These are phyloP conservation scores for Hippocampus guttulatus DNA, from an alignment of 2,113 vertebrate genomes.

Conservation along the genomic window DNA sequence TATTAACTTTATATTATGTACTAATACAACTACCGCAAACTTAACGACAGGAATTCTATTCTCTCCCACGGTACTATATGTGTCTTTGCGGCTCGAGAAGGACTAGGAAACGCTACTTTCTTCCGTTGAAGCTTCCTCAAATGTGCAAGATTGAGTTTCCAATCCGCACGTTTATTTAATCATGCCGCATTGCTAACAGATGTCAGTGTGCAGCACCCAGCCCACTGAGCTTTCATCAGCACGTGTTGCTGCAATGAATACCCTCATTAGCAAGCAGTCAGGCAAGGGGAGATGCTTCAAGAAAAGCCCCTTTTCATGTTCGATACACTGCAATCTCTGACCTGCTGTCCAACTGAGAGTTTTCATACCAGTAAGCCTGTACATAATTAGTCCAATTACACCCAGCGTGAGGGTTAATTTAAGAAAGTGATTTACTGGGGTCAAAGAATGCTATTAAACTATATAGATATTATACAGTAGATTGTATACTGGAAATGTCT, in stretches of 20 bases:
- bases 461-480: too few relatives aligned
- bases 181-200: constrained; percentile 69
- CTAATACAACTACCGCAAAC: neutral
- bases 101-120: constrained; percentile 26
- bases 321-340: constrained; percentile 31
- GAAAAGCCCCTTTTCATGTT: constrained; percentile 50
- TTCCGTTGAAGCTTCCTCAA: constrained; percentile 30
- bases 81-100: neutral
- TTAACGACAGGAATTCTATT: neutral
- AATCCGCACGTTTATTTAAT: constrained; percentile 61
- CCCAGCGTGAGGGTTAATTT: too few relatives aligned
- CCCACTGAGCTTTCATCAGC: constrained; percentile 64
- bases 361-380: constrained; percentile 22
- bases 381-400: neutral
- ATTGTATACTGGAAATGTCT: too few relatives aligned
- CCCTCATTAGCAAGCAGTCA: constrained; percentile 55
- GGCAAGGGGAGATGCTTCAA: constrained; percentile 43
- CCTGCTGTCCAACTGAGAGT: constrained; percentile 39
- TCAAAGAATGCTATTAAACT: too few relatives aligned
- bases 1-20: neutral
- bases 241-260: constrained; percentile 64
- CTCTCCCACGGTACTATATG: neutral
- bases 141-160: constrained; percentile 53
- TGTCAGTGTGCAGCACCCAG: constrained; percentile 49
- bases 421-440: too few relatives aligned